phyloP scores from a whole-genome alignment of 2,113 vertebrate species.

The Hystrix brachyura region DNA sequence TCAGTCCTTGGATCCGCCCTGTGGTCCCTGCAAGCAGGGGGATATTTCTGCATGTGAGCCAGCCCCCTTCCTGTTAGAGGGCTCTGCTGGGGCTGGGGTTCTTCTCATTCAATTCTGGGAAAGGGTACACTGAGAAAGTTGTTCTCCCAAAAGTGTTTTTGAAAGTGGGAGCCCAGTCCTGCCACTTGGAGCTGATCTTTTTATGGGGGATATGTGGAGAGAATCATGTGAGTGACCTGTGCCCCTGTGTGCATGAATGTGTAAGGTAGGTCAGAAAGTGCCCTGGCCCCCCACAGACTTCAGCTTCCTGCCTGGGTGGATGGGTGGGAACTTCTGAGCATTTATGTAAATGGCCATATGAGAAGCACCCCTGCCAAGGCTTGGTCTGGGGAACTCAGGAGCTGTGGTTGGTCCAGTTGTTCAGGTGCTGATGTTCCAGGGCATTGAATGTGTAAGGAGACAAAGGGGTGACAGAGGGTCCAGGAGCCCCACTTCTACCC shows the following conservation, averaged over 20 bases:
- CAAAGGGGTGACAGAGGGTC: constrained; percentile 1
- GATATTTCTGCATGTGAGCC: constrained; percentile 36
- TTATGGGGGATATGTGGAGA: neutral
- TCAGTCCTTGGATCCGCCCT: neutral
- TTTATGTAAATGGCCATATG: neutral
- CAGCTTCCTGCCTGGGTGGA: neutral
- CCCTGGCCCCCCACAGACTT: neutral
- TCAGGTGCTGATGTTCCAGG: constrained; percentile 12
- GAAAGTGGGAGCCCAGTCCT: constrained; percentile 34
- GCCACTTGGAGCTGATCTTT: neutral
- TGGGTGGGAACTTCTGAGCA: neutral
- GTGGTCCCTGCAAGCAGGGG: neutral
- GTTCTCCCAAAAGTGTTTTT: constrained; percentile 30
- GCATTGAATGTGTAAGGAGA: neutral
- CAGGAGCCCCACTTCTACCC: constrained; percentile 27
- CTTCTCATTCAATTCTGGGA: constrained; percentile 20
- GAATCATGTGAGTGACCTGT: neutral
- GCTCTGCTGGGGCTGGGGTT: neutral
- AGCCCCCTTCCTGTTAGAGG: constrained; percentile 3
- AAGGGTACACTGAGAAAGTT: neutral
- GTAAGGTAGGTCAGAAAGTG: neutral
- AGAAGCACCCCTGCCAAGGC: constrained; percentile 5
- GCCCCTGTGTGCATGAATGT: neutral
- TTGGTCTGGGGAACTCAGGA: neutral
- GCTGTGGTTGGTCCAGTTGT: neutral